Evolutionary conservation across 2,113 vertebrate genomes (phyloP).

Genomic region (Alces alces): DNA sequence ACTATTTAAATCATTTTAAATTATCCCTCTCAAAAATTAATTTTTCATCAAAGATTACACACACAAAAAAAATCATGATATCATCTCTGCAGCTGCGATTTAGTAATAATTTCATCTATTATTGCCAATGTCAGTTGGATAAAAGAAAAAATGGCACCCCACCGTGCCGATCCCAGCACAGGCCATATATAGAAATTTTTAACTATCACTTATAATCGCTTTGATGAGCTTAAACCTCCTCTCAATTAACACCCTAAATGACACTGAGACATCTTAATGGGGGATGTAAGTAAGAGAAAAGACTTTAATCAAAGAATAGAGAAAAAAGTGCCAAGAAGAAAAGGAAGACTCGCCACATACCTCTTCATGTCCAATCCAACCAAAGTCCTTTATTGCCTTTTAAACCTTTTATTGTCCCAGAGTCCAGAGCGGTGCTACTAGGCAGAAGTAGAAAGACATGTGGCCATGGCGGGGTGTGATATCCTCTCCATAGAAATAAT

Average conservation of each 20-base stretch:
- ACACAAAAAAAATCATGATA: constrained; percentile 89
- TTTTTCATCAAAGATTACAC: constrained; percentile 88
- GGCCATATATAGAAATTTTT: constrained; percentile 95
- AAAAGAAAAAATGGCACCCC: constrained; percentile 91
- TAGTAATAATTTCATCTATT: constrained; percentile 94
- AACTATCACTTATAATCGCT: constrained; percentile 96
- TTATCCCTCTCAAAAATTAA: constrained; percentile 89
- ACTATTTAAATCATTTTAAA: constrained; percentile 91
- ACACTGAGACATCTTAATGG: constrained; percentile 92
- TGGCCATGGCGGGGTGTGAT: accelerated
- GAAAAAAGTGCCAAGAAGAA: constrained; percentile 65
- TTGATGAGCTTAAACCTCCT: constrained; percentile 95
- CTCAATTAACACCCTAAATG: constrained; percentile 98
- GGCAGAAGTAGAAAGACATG: background rate
- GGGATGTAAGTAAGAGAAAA: constrained; percentile 88
- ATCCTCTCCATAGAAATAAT: background rate
- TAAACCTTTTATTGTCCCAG: constrained; percentile 55
- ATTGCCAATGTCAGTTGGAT: constrained; percentile 93
- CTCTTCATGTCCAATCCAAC: constrained; percentile 62
- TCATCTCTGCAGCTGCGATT: constrained; percentile 92
- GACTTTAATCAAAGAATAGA: constrained; percentile 85
- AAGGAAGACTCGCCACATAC: constrained; percentile 55
- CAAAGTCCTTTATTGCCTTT: constrained; percentile 55
- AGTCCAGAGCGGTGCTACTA: background rate
- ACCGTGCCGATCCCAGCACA: constrained; percentile 89